These are phyloP conservation scores for Chloroceryle inda DNA, from an alignment of 2,797 vertebrate species.

Conservation along the genomic window DNA sequence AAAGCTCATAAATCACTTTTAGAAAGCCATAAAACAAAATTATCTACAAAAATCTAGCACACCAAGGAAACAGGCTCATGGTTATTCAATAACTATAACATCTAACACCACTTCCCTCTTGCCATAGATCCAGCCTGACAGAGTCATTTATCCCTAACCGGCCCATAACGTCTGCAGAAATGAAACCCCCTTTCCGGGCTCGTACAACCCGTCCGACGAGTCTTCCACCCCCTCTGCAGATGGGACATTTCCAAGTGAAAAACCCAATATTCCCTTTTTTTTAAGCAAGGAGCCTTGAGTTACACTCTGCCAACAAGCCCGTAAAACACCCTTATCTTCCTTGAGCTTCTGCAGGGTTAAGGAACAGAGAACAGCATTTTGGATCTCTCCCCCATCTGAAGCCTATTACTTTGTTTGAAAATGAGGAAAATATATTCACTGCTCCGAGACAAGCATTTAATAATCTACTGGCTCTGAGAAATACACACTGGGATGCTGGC, in stretches of 20 bases:
- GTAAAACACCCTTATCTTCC: background rate
- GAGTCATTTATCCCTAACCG: background rate
- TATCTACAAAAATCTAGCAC: slow-evolving; percentile 55
- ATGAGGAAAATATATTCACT: background rate
- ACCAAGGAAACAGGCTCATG: slow-evolving; percentile 59
- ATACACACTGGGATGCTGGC: background rate
- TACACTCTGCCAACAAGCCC: background rate
- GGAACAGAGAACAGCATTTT: background rate
- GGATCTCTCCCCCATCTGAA: background rate
- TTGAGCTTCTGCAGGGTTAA: background rate
- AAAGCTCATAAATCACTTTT: slow-evolving; percentile 60
- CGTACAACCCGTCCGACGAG: slow-evolving; percentile 25
- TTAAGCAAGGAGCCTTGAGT: background rate
- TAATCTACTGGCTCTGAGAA: background rate
- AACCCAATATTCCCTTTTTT: background rate
- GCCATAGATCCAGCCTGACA: slow-evolving; percentile 22
- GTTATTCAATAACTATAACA: slow-evolving; percentile 67
- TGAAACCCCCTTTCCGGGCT: slow-evolving; percentile 13
- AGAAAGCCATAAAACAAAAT: slow-evolving; percentile 68
- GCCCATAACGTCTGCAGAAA: background rate
- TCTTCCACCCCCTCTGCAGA: background rate
- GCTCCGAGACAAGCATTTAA: background rate
- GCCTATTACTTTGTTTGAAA: background rate
- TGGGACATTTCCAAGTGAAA: background rate
- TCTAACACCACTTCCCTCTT: slow-evolving; percentile 44